Conservation (phyloP, 1,140 invertebrate genomes). For the Gryon sp. region DNA sequence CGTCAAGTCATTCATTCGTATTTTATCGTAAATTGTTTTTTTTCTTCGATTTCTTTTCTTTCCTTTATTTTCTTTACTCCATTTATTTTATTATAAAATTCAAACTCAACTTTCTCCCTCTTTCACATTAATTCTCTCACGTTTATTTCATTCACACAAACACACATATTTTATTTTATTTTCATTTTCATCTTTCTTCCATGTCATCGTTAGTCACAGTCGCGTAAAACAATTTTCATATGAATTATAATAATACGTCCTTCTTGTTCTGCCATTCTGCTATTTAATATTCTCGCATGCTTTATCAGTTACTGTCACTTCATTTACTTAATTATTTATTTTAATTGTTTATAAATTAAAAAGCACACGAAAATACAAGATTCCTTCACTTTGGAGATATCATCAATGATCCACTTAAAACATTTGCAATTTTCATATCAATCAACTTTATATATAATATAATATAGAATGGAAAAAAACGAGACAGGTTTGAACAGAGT, state of each 20-base stretch:
- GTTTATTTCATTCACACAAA: no score
- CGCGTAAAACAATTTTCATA: no score
- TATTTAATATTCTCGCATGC: no score
- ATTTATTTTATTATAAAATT: conserved; percentile 72
- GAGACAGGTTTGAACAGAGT: conserved; percentile 20
- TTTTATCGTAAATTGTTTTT: conserved; percentile 68
- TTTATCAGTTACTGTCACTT: conserved; percentile 45
- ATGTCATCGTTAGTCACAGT: no score
- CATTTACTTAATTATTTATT: conserved; percentile 39
- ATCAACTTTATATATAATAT: conserved; percentile 8
- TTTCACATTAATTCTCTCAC: no score
- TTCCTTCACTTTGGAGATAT: conserved; percentile 30
- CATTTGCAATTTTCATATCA: conserved; percentile 14
- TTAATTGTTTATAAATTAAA: no score
- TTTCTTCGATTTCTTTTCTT: conserved; percentile 51
- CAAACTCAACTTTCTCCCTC: conserved; percentile 45
- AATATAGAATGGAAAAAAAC: no score
- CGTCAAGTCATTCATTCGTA: conserved; percentile 71
- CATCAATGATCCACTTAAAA: conserved; percentile 11
- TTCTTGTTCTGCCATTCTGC: no score
- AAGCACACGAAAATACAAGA: conserved; percentile 31
- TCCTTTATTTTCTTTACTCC: conserved; percentile 57
- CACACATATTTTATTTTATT: no score
- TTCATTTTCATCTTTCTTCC: no score
- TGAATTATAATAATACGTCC: no score